Evolutionary conservation across 1,140 invertebrate genomes (phyloP).

Genomic region (Drosophila bifasciata): DNA sequence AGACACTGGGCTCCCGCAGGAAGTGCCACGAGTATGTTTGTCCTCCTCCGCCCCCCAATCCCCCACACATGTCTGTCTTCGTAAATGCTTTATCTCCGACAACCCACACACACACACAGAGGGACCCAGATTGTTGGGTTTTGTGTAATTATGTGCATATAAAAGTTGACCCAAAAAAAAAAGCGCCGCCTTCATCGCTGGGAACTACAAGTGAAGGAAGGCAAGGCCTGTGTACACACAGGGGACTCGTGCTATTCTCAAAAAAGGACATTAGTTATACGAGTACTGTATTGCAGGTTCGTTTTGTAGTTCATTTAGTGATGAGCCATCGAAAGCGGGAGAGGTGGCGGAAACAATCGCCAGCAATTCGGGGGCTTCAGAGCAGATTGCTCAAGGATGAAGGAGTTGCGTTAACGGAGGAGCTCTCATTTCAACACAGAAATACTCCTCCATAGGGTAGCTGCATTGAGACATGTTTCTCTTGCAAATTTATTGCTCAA

Average conservation of each 20-base stretch:
- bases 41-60: slow-evolving; percentile 47
- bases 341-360: slow-evolving; percentile 38
- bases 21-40: slow-evolving; percentile 52
- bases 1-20: slow-evolving; percentile 4
- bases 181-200: slow-evolving; percentile 27
- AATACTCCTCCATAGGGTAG: background rate
- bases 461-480: slow-evolving; percentile 36
- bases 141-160: slow-evolving; percentile 80
- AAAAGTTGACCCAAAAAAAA: slow-evolving; percentile 77
- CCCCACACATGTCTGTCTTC: slow-evolving; percentile 75
- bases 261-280: slow-evolving; percentile 27
- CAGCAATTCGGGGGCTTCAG: slow-evolving; percentile 24
- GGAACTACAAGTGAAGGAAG: slow-evolving; percentile 30
- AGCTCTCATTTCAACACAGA: too few species aligned
- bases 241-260: background rate
- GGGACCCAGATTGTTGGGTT: slow-evolving; percentile 66
- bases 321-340: slow-evolving; percentile 68
- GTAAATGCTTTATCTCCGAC: slow-evolving; percentile 78
- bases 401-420: slow-evolving; percentile 22
- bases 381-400: slow-evolving; percentile 23
- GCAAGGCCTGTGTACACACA: slow-evolving; percentile 16
- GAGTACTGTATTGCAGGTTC: slow-evolving; percentile 36
- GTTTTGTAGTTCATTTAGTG: slow-evolving; percentile 74
- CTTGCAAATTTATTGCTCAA: slow-evolving; percentile 41
- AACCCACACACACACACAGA: slow-evolving; percentile 44